These are phyloP conservation scores for Ardeotis arabs DNA, from an alignment of 2,113 vertebrate species.

Conservation along the genomic window DNA sequence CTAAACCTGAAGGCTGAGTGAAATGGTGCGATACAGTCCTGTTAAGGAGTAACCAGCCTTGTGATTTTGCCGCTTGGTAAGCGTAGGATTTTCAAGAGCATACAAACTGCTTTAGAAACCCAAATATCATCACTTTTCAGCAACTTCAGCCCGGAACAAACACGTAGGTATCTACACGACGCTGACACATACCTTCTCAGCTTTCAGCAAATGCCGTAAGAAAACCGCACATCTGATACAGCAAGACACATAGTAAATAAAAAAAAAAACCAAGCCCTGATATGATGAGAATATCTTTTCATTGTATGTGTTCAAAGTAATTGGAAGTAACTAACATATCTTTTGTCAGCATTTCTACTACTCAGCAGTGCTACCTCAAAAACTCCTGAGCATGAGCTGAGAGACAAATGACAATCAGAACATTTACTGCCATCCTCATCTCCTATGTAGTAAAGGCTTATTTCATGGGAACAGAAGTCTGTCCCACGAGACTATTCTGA, in stretches of 20 bases:
- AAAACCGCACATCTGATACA: not conserved
- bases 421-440: no score
- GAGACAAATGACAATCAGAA: not conserved
- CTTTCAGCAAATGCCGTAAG: not conserved
- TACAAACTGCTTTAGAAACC: not conserved
- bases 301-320: not conserved
- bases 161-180: not conserved
- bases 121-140: not conserved
- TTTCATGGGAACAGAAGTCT: not conserved
- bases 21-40: not conserved
- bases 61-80: not conserved
- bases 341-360: not conserved
- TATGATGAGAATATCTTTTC: not conserved
- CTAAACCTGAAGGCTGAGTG: not conserved
- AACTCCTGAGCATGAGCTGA: not conserved
- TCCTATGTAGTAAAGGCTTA: not conserved
- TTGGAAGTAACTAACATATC: not conserved
- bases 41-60: not conserved
- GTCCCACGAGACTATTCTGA: not conserved
- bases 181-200: not conserved
- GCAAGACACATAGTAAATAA: not conserved
- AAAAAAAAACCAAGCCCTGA: not conserved
- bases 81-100: not conserved
- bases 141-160: not conserved
- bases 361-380: not conserved